A percentile compares a stretch with the other conserved stretches of the same genome.
phyloP scores from a whole-genome alignment of 2,888 invertebrate genomes.

The Aspidapion aeneum region DNA sequence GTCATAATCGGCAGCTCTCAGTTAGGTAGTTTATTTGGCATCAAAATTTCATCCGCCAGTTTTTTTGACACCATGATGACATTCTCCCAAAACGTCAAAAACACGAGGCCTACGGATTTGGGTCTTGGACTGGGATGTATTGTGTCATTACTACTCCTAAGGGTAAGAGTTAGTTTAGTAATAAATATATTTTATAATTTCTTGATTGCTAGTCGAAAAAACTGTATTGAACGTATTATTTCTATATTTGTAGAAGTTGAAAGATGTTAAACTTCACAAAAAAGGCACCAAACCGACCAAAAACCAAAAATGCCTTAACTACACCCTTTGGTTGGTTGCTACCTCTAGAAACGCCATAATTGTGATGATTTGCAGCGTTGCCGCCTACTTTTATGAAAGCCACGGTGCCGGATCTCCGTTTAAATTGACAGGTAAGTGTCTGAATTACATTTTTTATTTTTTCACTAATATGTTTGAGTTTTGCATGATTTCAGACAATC shows the following conservation, averaged over 20 bases:
- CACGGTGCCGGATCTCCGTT: slow-evolving; percentile 58
- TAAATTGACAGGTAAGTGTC: slow-evolving; percentile 62
- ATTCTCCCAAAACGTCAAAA: slow-evolving; percentile 64
- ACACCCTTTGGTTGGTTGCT: slow-evolving; percentile 70
- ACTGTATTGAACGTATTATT: too few relatives aligned
- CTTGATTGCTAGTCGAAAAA: too few relatives aligned
- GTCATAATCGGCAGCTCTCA: slow-evolving; percentile 87
- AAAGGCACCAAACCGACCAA: slow-evolving; percentile 45
- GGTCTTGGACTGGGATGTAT: slow-evolving; percentile 72
- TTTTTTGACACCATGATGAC: slow-evolving; percentile 73
- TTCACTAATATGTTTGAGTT: too few relatives aligned
- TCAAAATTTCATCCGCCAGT: slow-evolving; percentile 68
- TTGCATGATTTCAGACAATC: too few relatives aligned
- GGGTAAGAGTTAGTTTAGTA: slow-evolving; percentile 56
- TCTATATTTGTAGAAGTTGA: slow-evolving; percentile 61
- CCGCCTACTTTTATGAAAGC: slow-evolving; percentile 60
- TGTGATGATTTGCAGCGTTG: slow-evolving; percentile 67
- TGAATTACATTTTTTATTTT: too few relatives aligned
- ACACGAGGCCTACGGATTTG: slow-evolving; percentile 67
- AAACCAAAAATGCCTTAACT: slow-evolving; percentile 50
- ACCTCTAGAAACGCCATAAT: slow-evolving; percentile 83
- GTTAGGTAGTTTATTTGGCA: slow-evolving; percentile 69
- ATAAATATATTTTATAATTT: background rate
- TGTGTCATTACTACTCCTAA: slow-evolving; percentile 64
- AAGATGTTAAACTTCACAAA: slow-evolving; percentile 57